These are phyloP conservation scores for Lamellibrachia columna DNA, from an alignment of 2,888 invertebrate genomes.

Conservation along the genomic window DNA sequence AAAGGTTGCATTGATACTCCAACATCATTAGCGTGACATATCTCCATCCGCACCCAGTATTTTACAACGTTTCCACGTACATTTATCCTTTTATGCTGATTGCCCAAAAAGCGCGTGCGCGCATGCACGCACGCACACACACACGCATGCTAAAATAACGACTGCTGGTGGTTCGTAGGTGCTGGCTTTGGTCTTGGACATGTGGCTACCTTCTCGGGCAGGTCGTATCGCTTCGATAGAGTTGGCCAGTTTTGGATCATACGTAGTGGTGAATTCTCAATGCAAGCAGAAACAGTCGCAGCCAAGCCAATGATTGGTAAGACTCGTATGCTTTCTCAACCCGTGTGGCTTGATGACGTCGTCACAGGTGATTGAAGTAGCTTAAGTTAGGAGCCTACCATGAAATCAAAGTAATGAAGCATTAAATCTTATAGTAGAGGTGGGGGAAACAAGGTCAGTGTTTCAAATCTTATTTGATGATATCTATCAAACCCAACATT, in stretches of 20 bases:
- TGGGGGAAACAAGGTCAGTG: too few species aligned
- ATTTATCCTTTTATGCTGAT: neutral
- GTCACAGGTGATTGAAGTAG: neutral
- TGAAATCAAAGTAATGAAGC: too few species aligned
- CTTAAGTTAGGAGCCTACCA: neutral
- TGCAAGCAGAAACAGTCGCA: neutral
- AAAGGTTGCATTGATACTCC: neutral
- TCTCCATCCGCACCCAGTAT: neutral
- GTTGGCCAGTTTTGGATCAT: neutral
- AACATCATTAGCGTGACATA: neutral
- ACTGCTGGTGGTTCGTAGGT: neutral
- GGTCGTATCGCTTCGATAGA: neutral
- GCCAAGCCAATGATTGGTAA: neutral
- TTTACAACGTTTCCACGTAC: neutral
- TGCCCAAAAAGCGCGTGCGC: neutral
- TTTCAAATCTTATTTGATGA: too few species aligned
- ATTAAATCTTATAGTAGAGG: too few species aligned
- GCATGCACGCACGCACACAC: too few species aligned
- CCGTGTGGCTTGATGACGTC: neutral
- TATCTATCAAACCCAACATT: too few species aligned
- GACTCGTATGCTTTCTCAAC: neutral
- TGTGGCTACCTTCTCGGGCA: neutral
- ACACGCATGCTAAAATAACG: neutral
- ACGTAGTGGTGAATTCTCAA: neutral
- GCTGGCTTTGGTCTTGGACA: neutral